Conservation (phyloP, 1,140 invertebrate species). For the Heliconius himera region DNA sequence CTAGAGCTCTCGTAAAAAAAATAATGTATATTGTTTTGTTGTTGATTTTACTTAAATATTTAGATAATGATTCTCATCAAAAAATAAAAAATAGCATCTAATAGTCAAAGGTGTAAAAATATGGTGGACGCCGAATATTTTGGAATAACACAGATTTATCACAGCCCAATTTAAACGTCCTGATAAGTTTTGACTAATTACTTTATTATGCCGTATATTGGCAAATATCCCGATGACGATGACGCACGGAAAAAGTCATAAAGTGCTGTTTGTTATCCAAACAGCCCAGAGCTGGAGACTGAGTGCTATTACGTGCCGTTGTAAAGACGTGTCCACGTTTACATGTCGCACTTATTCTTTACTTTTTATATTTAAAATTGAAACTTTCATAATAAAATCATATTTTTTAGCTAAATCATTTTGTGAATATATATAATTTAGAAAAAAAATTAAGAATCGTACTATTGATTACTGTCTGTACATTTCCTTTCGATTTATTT, state of each 20-base stretch:
- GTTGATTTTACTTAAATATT: not conserved
- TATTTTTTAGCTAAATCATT: too few relatives aligned
- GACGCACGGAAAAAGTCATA: conserved; percentile 63
- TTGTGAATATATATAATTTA: too few relatives aligned
- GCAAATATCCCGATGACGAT: conserved; percentile 53
- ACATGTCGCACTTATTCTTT: not conserved
- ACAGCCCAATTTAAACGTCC: conserved; percentile 59
- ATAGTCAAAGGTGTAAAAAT: not conserved
- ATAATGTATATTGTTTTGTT: not conserved
- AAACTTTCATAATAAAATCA: too few relatives aligned
- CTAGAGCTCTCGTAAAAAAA: too few relatives aligned
- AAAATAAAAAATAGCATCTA: too few relatives aligned
- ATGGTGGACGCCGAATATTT: not conserved
- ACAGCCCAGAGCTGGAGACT: conserved; percentile 43
- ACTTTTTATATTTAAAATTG: not conserved
- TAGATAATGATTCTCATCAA: too few relatives aligned
- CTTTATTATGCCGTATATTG: conserved; percentile 57
- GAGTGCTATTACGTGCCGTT: conserved; percentile 18
- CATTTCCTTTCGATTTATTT: too few relatives aligned
- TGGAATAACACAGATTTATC: conserved; percentile 51
- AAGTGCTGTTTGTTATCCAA: conserved; percentile 56
- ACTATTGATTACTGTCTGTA: too few relatives aligned
- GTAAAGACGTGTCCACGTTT: not conserved
- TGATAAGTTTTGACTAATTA: conserved; percentile 75
- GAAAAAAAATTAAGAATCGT: too few relatives aligned